phyloP scores from a whole-genome alignment of 2,113 vertebrate species.

The Pseudopodoces humilis region DNA sequence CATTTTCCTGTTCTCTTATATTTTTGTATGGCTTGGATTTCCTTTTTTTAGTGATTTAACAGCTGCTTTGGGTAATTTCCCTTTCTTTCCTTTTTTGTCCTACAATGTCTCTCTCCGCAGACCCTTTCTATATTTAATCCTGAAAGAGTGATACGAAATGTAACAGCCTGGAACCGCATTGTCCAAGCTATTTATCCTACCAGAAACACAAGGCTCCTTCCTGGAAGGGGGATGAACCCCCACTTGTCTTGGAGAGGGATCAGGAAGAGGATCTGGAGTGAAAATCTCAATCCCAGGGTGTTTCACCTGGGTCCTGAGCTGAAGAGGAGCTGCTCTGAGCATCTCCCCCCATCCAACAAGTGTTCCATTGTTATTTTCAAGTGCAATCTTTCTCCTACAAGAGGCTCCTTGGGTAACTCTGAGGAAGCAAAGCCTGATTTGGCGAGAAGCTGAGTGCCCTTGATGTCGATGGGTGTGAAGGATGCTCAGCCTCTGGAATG shows the following conservation, averaged over 20 bases:
- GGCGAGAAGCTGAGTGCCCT: not conserved
- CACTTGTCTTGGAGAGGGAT: rapidly evolving
- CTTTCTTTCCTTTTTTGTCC: not conserved
- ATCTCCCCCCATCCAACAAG: rapidly evolving
- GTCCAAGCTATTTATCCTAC: not conserved
- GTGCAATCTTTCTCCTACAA: not conserved
- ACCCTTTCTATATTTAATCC: not conserved
- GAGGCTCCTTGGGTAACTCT: not conserved
- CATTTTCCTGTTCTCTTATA: not conserved
- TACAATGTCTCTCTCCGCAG: rapidly evolving
- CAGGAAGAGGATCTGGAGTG: not conserved
- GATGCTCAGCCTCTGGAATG: not conserved
- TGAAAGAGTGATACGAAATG: not conserved
- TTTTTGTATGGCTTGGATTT: not conserved
- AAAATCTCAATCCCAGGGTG: not conserved
- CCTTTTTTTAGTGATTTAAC: not conserved
- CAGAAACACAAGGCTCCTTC: not conserved
- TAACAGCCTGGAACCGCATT: rapidly evolving
- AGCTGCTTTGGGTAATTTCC: not conserved
- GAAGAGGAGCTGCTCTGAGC: not conserved
- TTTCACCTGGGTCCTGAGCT: not conserved
- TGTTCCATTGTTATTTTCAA: not conserved
- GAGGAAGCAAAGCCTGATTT: not conserved
- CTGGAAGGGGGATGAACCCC: too few relatives aligned
- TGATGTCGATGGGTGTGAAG: not conserved